Percentiles rank a stretch among this genome's conserved stretches.
Evolutionary conservation across 1,140 invertebrate species (phyloP).

Genomic region (Himalopsyche phryganea): DNA sequence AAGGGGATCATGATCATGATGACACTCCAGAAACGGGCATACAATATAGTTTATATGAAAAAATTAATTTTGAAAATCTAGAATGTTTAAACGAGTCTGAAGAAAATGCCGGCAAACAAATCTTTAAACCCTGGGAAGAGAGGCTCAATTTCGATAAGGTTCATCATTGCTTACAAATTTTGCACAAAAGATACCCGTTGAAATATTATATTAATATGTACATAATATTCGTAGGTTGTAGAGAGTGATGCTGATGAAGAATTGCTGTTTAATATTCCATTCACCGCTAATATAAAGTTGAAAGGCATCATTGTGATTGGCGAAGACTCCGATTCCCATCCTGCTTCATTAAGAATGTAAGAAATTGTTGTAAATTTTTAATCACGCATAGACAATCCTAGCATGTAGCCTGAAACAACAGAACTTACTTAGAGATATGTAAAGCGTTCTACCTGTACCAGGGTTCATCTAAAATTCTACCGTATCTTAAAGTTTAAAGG

Average conservation of each 20-base stretch:
- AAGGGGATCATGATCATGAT: constrained; percentile 53
- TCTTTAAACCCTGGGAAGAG: constrained; percentile 93
- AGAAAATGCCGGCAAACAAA: constrained; percentile 79
- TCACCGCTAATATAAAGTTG: constrained; percentile 91
- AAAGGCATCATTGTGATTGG: constrained; percentile 91
- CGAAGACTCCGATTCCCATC: constrained; percentile 79
- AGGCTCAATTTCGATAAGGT: constrained; percentile 73
- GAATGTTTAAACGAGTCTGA: constrained; percentile 86
- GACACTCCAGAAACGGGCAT: constrained; percentile 73
- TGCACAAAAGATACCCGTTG: too few species aligned
- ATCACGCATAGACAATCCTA: too few species aligned
- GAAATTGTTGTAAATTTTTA: too few species aligned
- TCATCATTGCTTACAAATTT: constrained; percentile 34
- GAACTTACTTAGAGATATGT: too few species aligned
- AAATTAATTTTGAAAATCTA: constrained; percentile 86
- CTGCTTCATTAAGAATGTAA: constrained; percentile 83
- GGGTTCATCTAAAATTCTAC: too few species aligned
- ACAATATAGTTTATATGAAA: constrained; percentile 83
- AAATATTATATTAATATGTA: not conserved
- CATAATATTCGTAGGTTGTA: constrained; percentile 68
- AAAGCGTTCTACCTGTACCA: too few species aligned
- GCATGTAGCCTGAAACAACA: too few species aligned
- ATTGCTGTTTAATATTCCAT: constrained; percentile 92
- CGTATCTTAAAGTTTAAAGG: too few species aligned
- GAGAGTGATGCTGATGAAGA: constrained; percentile 94